phyloP scores from a whole-genome alignment of 2,113 vertebrate genomes.

The Ailuropoda melanoleuca region DNA sequence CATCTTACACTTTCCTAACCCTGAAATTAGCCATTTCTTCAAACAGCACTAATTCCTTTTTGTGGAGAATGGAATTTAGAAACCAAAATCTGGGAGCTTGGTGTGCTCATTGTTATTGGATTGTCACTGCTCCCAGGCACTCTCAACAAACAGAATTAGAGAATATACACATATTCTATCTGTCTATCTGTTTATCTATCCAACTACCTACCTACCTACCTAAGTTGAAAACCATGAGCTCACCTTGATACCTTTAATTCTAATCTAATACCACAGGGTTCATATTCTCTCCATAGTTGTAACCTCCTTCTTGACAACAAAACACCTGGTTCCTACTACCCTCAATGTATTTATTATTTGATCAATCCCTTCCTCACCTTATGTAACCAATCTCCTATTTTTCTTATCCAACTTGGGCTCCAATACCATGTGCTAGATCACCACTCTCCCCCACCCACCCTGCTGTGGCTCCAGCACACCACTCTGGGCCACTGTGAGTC shows the following conservation, averaged over 20 bases:
- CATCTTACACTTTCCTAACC: background rate
- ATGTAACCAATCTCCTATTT: background rate
- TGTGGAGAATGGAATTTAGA: background rate
- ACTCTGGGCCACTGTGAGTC: background rate
- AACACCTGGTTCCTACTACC: background rate
- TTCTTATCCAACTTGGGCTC: background rate
- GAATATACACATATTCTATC: background rate
- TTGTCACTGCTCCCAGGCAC: background rate
- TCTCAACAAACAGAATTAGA: background rate
- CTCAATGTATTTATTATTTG: background rate
- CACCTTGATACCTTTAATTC: background rate
- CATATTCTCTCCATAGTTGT: background rate
- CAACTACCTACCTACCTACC: background rate
- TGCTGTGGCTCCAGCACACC: background rate
- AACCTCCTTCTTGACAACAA: background rate
- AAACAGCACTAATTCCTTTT: background rate
- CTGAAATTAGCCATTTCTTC: background rate
- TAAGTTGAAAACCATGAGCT: background rate
- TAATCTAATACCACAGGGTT: background rate
- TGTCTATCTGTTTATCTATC: background rate
- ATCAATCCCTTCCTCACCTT: background rate
- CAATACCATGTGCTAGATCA: background rate
- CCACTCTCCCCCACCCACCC: background rate
- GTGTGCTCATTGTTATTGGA: background rate
- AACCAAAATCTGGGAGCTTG: background rate